phyloP scores from a whole-genome alignment of 2,113 vertebrate species.

The Nymphicus hollandicus region DNA sequence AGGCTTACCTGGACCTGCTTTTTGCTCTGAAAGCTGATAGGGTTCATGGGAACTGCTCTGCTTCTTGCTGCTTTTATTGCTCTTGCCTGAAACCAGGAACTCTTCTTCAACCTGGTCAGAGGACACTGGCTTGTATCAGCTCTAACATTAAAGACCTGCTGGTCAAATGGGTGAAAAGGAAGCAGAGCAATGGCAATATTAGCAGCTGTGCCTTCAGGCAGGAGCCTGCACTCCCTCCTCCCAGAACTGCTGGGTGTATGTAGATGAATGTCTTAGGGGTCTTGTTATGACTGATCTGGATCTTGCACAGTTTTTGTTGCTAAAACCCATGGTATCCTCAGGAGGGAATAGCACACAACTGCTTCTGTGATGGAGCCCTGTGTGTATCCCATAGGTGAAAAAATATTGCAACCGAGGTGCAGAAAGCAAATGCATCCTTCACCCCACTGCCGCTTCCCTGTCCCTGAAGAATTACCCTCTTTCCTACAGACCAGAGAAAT shows the following conservation, averaged over 20 bases:
- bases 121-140: neutral
- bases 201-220: neutral
- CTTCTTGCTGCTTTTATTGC: neutral
- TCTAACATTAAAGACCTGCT: neutral
- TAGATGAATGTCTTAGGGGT: neutral
- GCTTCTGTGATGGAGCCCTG: neutral
- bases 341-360: neutral
- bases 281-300: neutral
- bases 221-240: neutral
- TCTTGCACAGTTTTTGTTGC: neutral
- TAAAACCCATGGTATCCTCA: neutral
- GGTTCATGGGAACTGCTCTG: accelerated
- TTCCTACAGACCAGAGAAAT: neutral
- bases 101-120: neutral
- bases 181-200: accelerated
- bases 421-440: neutral
- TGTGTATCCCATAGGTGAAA: neutral
- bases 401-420: accelerated
- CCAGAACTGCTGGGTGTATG: neutral
- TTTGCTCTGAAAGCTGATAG: accelerated
- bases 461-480: neutral
- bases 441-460: neutral
- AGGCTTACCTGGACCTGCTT: neutral
- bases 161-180: neutral
- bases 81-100: accelerated